Base-by-base conservation (phyloP, 1,140 invertebrate genomes). In the Drosophila cardini region DNA sequence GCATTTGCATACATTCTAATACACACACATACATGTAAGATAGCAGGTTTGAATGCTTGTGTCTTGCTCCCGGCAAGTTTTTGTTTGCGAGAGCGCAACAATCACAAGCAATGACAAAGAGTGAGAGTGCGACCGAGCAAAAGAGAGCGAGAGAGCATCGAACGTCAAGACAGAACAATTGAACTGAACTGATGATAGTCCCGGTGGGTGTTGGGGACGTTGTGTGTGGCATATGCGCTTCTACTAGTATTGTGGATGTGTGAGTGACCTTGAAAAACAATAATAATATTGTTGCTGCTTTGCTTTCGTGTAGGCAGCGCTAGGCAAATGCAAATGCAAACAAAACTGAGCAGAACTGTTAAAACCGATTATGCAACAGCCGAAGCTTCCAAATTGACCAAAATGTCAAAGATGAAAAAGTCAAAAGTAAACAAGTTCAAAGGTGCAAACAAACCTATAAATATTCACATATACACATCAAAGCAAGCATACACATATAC, bases 291-390 rank as follows among this genome's bases (percentile, higher is more conserved):
- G 75, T 79, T 56, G 69, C 18, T 72, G 50, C 45, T 56, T 52
- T 80, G 70, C 55, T 63, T 72, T 63, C 34, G 55, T 58, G 32
- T 53, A 67, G 70, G 70, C 62, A 67, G 55, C 43, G 45, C 63
- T 60, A 55, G 62, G 76, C 63, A 85, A 86, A 87, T 86, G 83
- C 82, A 86, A 86, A 86, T 87, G 82, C 82, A 87, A 86, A 87
- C 83, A 87, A 82, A 43, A 78, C 64, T 68, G 69, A 75, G 50
- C 74, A 86, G 78, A 85, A 87, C 75, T 85, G 83, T 87, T 87
- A 75, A 82, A 78, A 76, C 65, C 65, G 62, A 71, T 86, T 86
- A 86, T 86, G 82, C 83, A 86, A 86, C 76, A 72, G 63, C 11
- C 38, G 46, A 58, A 53, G 55, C 46, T 60, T 60, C 36, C 52